Conservation (phyloP, 2,113 vertebrate genomes). For the Gorsachius goisagi region DNA sequence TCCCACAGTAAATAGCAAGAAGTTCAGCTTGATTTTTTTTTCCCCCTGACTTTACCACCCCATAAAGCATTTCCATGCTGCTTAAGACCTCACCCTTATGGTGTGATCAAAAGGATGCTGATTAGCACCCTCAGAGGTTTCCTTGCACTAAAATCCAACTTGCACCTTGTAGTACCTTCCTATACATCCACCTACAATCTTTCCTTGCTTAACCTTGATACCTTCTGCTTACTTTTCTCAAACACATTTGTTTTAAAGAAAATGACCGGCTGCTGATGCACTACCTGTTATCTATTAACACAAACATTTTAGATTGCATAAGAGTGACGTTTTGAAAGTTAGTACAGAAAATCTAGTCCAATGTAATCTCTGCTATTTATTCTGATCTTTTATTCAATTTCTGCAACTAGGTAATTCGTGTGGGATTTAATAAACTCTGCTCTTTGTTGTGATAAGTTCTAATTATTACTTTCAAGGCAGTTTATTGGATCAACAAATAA, state of each 20-base stretch:
- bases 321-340: background rate
- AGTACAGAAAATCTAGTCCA: background rate
- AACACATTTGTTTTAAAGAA: background rate
- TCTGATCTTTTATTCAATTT: slow-evolving; percentile 20
- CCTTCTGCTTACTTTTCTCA: background rate
- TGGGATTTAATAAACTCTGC: slow-evolving; percentile 37
- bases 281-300: slow-evolving; percentile 53
- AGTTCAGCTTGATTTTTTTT: background rate
- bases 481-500: slow-evolving; percentile 15
- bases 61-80: background rate
- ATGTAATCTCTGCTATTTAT: slow-evolving; percentile 8
- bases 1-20: background rate
- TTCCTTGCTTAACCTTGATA: background rate
- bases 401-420: background rate
- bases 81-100: background rate
- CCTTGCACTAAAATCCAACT: background rate
- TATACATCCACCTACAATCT: background rate
- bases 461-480: slow-evolving; percentile 3
- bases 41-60: background rate
- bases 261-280: background rate
- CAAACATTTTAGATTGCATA: slow-evolving; percentile 27
- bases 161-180: background rate
- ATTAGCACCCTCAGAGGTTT: background rate
- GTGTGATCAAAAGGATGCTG: background rate
- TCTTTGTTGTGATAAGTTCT: background rate